Base-by-base conservation (phyloP, 1,140 invertebrate genomes). In the Zophobas morio region DNA sequence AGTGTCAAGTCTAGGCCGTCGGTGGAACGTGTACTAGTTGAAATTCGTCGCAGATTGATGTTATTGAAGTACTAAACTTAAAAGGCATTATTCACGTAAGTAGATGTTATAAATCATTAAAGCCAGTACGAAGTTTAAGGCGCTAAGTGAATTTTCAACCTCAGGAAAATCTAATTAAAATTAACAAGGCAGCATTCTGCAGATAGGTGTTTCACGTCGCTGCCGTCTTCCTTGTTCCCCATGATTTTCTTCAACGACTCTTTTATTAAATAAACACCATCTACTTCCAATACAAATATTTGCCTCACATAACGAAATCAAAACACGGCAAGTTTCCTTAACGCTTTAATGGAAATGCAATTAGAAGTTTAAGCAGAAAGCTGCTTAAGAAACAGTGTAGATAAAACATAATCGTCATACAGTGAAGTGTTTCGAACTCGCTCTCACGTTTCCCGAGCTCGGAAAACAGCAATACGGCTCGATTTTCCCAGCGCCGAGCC, bases 121-220 rank as follows among this genome's bases (percentile, higher is more conserved):
- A 40, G 60, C 60, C 37, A 46, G 60, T 66, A 42, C 33, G 60
- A 42, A 66, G 60, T 66, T 66, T 66, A 66, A 66, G 60, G 60
- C 39, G 60, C 39, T 66, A 66, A 66, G 60, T 66, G 60, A 66
- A 66, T 66, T 66, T 66, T 66, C 60, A 66, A 66, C 60, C 60
- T 66, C 60, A 66, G 60, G 60, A 66, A 66, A 66, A 66, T 66
- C 60, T 66, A 66, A 66, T 66, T 66, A 66, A 66, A 66, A 66
- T 66, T 66, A 66, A 66, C 60, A 66, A 46, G 37, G 60, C 60
- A 66, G 60, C 60, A 46, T 66, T 66, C 39, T 66, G 34, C 49
- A 57, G 54, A 57, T 57, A 66, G 60, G 60, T 42, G 37, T 8
- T 6, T 1, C 36, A 6, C 5, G 37, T 33, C 56, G 36, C 56